These are phyloP conservation scores for Oxycera nigricornis DNA, from an alignment of 2,888 invertebrate species.

Conservation along the genomic window DNA sequence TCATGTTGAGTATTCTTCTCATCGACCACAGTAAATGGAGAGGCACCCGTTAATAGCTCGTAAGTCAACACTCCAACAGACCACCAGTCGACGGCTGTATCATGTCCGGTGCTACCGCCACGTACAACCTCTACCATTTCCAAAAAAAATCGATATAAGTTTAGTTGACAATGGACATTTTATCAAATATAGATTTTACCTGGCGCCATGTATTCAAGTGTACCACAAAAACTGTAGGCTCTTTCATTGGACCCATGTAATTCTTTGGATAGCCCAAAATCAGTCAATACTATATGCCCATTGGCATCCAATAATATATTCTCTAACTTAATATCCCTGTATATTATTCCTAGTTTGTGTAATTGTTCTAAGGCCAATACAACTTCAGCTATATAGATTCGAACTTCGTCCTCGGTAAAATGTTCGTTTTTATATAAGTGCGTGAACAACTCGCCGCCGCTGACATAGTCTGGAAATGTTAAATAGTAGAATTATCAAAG, in stretches of 20 bases:
- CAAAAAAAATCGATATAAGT: too few species aligned
- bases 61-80: conserved; percentile 95
- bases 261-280: conserved; percentile 97
- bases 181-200: conserved; percentile 55
- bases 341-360: conserved; percentile 96
- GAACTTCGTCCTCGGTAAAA: conserved; percentile 88
- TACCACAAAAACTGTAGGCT: conserved; percentile 97
- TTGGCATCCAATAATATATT: conserved; percentile 93
- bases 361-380: conserved; percentile 93
- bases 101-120: conserved; percentile 89
- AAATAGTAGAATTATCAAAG: neutral
- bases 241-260: conserved; percentile 75
- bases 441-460: conserved; percentile 96
- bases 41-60: conserved; percentile 94
- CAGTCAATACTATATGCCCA: conserved; percentile 95
- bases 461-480: conserved; percentile 83
- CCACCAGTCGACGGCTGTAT: conserved; percentile 99
- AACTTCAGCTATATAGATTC: conserved; percentile 95
- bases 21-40: conserved; percentile 96
- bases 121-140: conserved; percentile 68
- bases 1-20: conserved; percentile 93
- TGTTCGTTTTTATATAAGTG: conserved; percentile 94
- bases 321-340: conserved; percentile 96
- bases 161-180: neutral
- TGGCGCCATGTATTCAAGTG: conserved; percentile 98